These are phyloP conservation scores for Petrocephalus sullivani DNA, from an alignment of 2,797 vertebrate genomes.

Conservation along the genomic window DNA sequence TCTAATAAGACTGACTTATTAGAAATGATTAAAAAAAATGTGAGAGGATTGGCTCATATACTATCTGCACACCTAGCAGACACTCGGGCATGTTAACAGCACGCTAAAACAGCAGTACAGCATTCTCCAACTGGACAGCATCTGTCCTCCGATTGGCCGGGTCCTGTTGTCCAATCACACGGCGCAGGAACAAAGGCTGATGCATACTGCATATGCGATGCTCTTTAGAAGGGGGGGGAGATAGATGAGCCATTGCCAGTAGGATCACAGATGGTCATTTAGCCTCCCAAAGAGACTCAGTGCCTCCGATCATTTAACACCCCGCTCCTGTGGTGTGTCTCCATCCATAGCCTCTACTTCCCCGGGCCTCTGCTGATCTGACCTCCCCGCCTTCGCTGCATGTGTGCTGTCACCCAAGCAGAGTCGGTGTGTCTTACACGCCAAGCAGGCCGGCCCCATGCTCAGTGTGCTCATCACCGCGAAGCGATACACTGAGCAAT, in stretches of 20 bases:
- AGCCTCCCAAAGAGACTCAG: constrained; percentile 59
- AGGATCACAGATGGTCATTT: constrained; percentile 71
- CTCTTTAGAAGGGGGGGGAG: constrained; percentile 21
- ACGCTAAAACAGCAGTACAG: background rate
- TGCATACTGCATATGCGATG: background rate
- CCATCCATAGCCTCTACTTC: constrained; percentile 36
- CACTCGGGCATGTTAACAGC: background rate
- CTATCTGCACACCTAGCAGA: background rate
- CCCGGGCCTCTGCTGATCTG: constrained; percentile 5
- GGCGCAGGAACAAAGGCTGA: background rate
- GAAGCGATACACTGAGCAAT: background rate
- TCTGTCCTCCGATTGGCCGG: constrained; percentile 7
- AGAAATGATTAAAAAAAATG: background rate
- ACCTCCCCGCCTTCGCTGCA: constrained; percentile 23
- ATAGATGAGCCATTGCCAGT: constrained; percentile 42
- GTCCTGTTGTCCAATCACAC: background rate
- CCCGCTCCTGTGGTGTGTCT: constrained; percentile 46
- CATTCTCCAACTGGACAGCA: background rate
- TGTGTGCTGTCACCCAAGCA: constrained; percentile 43
- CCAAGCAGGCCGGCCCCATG: constrained; percentile 35
- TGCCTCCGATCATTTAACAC: constrained; percentile 58
- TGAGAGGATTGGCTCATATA: background rate
- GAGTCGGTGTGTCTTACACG: constrained; percentile 34
- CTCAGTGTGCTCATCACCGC: constrained; percentile 34
- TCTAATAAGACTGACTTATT: background rate